Evolutionary conservation across 2,113 vertebrate genomes (phyloP).

Genomic region (Crotalus viridis): DNA sequence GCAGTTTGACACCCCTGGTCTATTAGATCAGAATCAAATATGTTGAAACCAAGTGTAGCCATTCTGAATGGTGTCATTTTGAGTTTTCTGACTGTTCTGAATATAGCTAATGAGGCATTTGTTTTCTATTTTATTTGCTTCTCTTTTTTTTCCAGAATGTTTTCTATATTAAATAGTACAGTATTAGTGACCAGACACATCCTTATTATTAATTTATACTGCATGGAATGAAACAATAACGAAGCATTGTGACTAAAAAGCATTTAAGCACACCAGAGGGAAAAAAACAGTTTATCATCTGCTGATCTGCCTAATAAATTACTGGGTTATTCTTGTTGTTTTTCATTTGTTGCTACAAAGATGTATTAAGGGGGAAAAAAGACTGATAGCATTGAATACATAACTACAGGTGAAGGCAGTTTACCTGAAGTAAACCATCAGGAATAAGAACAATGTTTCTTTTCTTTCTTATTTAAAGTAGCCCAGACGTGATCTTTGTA

Average conservation of each 20-base stretch:
- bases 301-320: not conserved
- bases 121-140: not conserved
- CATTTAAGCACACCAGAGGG: not conserved
- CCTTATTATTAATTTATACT: not conserved
- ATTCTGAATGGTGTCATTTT: not conserved
- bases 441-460: not conserved
- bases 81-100: not conserved
- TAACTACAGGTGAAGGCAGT: not conserved
- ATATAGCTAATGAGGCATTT: not conserved
- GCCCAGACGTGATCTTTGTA: not conserved
- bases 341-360: not conserved
- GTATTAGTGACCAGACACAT: not conserved
- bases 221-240: not conserved
- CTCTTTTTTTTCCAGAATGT: not conserved
- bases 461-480: not conserved
- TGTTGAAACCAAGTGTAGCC: not conserved
- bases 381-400: not conserved
- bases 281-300: not conserved
- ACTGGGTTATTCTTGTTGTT: not conserved
- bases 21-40: not conserved
- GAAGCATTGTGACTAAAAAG: not conserved
- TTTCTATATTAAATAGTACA: not conserved
- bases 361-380: not conserved
- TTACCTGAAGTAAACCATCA: not conserved
- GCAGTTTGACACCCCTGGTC: no score